Conservation (phyloP, 2,888 invertebrate genomes). For the Drosophila mulleri region DNA sequence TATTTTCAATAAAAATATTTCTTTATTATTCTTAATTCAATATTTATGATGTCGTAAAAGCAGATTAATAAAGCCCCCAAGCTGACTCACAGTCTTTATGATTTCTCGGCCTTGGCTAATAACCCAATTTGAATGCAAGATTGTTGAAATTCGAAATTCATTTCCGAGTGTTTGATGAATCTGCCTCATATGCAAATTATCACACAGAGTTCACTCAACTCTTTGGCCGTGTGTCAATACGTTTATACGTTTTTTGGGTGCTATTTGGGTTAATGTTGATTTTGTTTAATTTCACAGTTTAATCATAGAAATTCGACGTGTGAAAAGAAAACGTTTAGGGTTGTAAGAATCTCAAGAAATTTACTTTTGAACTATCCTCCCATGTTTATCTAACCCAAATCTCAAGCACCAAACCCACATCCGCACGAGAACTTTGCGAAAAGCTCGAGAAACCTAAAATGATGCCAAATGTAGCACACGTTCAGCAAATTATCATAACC, state of each 20-base stretch:
- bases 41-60: not conserved
- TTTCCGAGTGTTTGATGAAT: not conserved
- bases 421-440: conserved; percentile 27
- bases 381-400: conserved; percentile 46
- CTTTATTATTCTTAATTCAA: not conserved
- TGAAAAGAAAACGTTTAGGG: conserved; percentile 45
- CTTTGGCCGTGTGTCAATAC: conserved; percentile 1
- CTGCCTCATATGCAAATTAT: not conserved
- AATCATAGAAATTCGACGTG: conserved; percentile 34
- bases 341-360: conserved; percentile 2
- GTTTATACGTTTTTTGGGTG: not conserved
- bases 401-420: conserved; percentile 3
- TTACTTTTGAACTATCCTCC: conserved; percentile 27
- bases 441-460: conserved; percentile 11
- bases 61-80: not conserved
- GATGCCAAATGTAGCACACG: conserved; percentile 67
- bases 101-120: not conserved
- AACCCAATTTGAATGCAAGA: not conserved
- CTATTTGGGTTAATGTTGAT: conserved; percentile 16
- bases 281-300: conserved; percentile 39
- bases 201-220: conserved; percentile 32
- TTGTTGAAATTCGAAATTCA: not conserved
- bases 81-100: not conserved
- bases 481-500: conserved; percentile 52
- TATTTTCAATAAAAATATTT: not conserved